Evolutionary conservation across 2,797 vertebrate genomes (phyloP).

Genomic region (Sarcoramphus papa): DNA sequence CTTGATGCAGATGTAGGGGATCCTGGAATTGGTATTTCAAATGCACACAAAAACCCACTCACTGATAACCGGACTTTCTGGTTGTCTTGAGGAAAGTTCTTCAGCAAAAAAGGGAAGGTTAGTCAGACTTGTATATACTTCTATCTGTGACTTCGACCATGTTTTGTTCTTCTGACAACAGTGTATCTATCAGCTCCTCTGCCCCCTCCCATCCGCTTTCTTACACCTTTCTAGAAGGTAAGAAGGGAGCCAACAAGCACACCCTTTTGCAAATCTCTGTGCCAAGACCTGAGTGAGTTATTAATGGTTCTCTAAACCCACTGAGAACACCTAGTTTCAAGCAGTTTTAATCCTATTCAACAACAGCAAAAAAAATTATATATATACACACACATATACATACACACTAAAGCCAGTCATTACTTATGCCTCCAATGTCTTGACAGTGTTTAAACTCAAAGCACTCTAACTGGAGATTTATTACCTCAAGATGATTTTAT

Average conservation of each 20-base stretch:
- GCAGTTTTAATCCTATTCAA: background rate
- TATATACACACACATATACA: background rate
- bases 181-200: background rate
- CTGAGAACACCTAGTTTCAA: background rate
- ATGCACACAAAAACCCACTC: constrained; percentile 92
- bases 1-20: constrained; percentile 86
- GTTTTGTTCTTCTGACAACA: background rate
- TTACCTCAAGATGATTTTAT: background rate
- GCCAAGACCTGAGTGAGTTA: background rate
- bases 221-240: background rate
- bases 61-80: constrained; percentile 94
- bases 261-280: background rate
- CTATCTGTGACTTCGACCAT: fast-evolving
- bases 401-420: background rate
- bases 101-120: background rate
- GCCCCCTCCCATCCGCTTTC: background rate
- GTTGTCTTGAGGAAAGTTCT: constrained; percentile 98
- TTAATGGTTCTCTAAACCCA: background rate
- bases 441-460: background rate
- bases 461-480: background rate
- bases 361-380: background rate
- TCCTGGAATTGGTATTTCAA: constrained; percentile 92
- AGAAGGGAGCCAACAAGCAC: background rate
- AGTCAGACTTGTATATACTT: background rate
- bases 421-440: background rate